Percentiles rank a stretch among this genome's conserved stretches.
Conservation (phyloP, 2,113 vertebrate genomes). For the Leuciscus idus region DNA sequence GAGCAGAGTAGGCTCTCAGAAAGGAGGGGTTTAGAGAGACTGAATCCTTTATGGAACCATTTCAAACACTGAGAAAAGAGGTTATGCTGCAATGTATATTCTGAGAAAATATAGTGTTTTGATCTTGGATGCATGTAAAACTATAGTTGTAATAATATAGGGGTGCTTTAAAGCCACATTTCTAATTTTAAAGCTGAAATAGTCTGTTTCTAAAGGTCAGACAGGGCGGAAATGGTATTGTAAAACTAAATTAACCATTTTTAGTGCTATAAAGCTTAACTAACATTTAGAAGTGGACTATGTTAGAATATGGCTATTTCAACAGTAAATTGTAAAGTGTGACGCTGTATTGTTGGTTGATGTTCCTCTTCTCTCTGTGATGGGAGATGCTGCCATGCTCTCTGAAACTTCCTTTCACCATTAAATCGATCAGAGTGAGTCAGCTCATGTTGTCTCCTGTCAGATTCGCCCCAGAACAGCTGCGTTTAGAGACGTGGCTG, state of each 20-base stretch:
- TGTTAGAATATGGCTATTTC: background rate
- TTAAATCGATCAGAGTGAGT: constrained; percentile 20
- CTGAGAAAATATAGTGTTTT: too few relatives aligned
- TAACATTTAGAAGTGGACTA: background rate
- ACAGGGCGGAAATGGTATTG: background rate
- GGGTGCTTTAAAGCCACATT: background rate
- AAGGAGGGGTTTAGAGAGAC: too few relatives aligned
- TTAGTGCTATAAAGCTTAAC: background rate
- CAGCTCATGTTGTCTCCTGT: constrained; percentile 27
- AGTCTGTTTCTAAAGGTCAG: background rate
- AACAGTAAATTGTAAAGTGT: background rate
- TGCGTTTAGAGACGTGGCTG: constrained; percentile 4
- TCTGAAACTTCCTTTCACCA: constrained; percentile 1
- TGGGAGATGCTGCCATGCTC: background rate
- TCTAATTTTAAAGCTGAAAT: background rate
- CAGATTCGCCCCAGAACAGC: constrained; percentile 15
- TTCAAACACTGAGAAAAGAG: too few relatives aligned
- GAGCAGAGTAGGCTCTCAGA: too few relatives aligned
- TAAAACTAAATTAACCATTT: background rate
- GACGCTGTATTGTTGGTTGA: background rate
- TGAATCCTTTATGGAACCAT: too few relatives aligned
- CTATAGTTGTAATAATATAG: too few relatives aligned
- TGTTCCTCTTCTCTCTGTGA: background rate
- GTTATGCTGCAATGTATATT: too few relatives aligned
- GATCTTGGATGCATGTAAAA: too few relatives aligned